Percentiles rank a stretch among this genome's conserved stretches.
phyloP scores from a whole-genome alignment of 2,888 invertebrate genomes.

The Neelides folsomi region DNA sequence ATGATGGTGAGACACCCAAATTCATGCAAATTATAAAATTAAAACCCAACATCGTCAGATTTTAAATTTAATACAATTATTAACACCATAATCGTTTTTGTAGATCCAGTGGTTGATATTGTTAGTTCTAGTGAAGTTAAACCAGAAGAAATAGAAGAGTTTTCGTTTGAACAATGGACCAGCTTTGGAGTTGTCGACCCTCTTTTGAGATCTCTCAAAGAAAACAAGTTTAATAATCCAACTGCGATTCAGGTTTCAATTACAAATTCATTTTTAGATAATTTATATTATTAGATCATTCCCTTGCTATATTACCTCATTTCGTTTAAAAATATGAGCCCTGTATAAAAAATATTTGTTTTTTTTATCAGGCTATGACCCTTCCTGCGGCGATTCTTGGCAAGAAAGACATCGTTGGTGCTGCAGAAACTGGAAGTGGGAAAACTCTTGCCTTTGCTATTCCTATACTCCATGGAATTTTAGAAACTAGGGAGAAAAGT shows the following conservation, averaged over 20 bases:
- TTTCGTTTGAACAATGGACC: constrained; percentile 36
- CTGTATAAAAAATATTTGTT: too few relatives aligned
- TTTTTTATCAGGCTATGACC: constrained; percentile 41
- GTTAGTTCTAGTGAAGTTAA: too few relatives aligned
- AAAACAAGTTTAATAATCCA: constrained; percentile 63
- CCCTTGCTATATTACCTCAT: too few relatives aligned
- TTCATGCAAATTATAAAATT: too few relatives aligned
- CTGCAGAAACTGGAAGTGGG: constrained; percentile 97
- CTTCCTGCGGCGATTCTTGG: constrained; percentile 75
- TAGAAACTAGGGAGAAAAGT: constrained; percentile 45
- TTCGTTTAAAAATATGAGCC: too few relatives aligned
- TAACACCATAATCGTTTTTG: too few relatives aligned
- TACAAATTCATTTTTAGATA: too few relatives aligned
- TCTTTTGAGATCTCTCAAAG: constrained; percentile 59
- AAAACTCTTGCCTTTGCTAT: constrained; percentile 96
- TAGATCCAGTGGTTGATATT: too few relatives aligned
- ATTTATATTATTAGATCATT: not conserved
- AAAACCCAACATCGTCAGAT: too few relatives aligned
- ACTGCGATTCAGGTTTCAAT: constrained; percentile 65
- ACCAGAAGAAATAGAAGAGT: not conserved
- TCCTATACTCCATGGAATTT: constrained; percentile 75
- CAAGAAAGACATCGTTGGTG: constrained; percentile 84
- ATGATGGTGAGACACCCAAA: too few relatives aligned
- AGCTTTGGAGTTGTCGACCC: constrained; percentile 47
- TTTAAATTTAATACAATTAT: too few relatives aligned